phyloP scores from a whole-genome alignment of 2,888 invertebrate species.

The Cheilosia vulpina region DNA sequence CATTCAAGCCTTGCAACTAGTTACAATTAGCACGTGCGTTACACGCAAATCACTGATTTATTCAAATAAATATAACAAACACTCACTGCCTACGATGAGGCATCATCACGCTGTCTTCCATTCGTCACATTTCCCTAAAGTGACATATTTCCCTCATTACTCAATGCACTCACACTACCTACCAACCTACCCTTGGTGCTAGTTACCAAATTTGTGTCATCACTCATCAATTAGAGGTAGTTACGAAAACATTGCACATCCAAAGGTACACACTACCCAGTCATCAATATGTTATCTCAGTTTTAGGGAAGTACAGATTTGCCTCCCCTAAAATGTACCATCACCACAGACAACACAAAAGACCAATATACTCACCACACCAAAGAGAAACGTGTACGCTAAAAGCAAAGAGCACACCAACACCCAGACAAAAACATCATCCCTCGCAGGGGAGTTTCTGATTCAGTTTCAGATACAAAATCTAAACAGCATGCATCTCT shows the following conservation, averaged over 20 bases:
- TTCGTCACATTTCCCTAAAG: constrained; percentile 14
- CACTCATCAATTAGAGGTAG: not conserved
- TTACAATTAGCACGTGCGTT: too few relatives aligned
- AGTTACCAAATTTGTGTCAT: not conserved
- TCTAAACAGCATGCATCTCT: constrained; percentile 7
- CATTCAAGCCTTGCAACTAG: too few relatives aligned
- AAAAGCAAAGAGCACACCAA: constrained; percentile 16
- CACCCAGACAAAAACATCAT: not conserved
- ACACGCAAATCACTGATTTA: too few relatives aligned
- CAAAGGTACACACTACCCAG: not conserved
- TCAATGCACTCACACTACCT: not conserved
- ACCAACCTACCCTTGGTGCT: not conserved
- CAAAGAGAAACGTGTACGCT: constrained; percentile 12
- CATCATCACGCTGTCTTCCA: not conserved
- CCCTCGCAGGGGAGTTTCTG: constrained; percentile 20
- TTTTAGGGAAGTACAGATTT: constrained; percentile 1
- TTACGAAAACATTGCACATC: not conserved
- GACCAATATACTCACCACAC: constrained; percentile 18
- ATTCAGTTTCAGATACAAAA: not conserved
- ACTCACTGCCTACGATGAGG: not conserved
- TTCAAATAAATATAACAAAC: too few relatives aligned
- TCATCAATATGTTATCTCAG: not conserved
- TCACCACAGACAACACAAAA: not conserved
- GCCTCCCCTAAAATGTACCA: constrained; percentile 13
- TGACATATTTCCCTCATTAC: constrained; percentile 14